Evolutionary conservation across 2,113 vertebrate species (phyloP).

Genomic region (Toxotes chatareus): DNA sequence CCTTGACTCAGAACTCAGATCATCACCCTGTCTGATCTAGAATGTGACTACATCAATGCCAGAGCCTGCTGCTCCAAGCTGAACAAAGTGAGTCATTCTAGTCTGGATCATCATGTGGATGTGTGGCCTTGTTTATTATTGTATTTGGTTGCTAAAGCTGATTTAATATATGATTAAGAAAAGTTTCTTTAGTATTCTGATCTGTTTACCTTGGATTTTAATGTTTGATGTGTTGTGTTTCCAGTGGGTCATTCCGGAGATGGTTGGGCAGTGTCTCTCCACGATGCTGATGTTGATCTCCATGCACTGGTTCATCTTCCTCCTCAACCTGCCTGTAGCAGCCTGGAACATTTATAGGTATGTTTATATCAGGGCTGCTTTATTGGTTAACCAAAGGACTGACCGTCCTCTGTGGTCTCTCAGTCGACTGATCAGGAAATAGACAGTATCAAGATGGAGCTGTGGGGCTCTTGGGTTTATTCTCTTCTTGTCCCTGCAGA

Average conservation of each 20-base stretch:
- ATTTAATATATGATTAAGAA: no score
- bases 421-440: neutral
- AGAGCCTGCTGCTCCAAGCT: conserved; percentile 97
- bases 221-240: conserved; percentile 6
- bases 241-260: conserved; percentile 95
- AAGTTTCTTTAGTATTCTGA: no score
- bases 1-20: conserved; percentile 90
- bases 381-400: no score
- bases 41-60: conserved; percentile 99
- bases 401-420: neutral
- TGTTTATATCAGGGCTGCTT: neutral
- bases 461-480: neutral
- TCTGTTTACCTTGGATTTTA: neutral
- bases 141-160: no score
- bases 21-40: conserved; percentile 97
- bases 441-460: neutral
- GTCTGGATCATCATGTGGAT: neutral
- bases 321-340: conserved; percentile 95
- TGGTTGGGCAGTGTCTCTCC: conserved; percentile 91
- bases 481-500: conserved; percentile 74
- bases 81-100: conserved; percentile 91
- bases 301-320: conserved; percentile 98
- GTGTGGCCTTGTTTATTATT: no score
- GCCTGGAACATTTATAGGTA: conserved; percentile 96
- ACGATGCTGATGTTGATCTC: conserved; percentile 94